Percentiles rank a stretch among this genome's conserved stretches.
Evolutionary conservation across 2,113 vertebrate species (phyloP).

Genomic region (Hassar affinis): DNA sequence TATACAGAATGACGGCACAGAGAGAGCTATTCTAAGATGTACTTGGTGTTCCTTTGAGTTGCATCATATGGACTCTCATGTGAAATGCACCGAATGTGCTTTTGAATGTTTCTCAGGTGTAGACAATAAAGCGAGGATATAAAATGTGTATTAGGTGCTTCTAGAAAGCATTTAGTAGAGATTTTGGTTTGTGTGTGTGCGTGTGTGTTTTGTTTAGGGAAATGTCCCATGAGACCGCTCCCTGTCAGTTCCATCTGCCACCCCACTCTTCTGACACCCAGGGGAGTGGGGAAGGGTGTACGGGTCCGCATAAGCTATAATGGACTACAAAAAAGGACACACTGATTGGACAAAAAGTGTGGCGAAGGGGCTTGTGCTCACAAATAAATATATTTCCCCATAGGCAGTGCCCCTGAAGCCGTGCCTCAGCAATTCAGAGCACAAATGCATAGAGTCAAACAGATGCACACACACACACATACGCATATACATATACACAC

Average conservation of each 20-base stretch:
- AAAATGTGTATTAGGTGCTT: background rate
- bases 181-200: background rate
- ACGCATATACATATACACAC: conserved; percentile 19
- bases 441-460: conserved; percentile 58
- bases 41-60: background rate
- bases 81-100: background rate
- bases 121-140: background rate
- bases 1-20: background rate
- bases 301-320: conserved; percentile 59
- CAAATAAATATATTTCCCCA: conserved; percentile 64
- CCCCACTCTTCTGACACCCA: conserved; percentile 76
- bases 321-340: conserved; percentile 69
- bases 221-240: conserved; percentile 72
- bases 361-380: conserved; percentile 62
- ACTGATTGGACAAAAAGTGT: conserved; percentile 66
- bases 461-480: conserved; percentile 43
- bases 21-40: background rate
- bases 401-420: conserved; percentile 59
- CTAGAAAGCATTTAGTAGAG: background rate
- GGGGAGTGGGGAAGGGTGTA: conserved; percentile 68
- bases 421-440: conserved; percentile 64
- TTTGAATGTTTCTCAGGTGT: background rate
- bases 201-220: conserved; percentile 48
- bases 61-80: background rate
- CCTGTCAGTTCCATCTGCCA: conserved; percentile 79